Evolutionary conservation across 1,140 invertebrate genomes (phyloP), one percentile per base, ranked within the genome.

Genomic region (Leptinotarsa lineolata): DNA sequence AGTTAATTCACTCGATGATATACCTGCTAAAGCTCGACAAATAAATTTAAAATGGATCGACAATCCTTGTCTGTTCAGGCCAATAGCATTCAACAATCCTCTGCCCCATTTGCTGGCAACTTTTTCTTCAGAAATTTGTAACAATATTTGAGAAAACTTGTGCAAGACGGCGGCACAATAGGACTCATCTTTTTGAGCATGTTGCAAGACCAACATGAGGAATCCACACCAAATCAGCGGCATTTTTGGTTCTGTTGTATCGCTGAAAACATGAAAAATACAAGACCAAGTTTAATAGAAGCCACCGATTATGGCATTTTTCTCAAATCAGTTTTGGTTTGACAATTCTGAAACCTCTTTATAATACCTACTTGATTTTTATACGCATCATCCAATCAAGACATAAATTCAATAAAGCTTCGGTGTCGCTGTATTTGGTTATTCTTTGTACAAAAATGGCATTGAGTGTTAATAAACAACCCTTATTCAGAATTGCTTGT

Each of bases 11-110:
- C 48, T 13, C 4, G 6, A 54, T 5, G 16, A 71, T 30, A 22
- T 44, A 71, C 69, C 77, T 18, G 74, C 77, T 45, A 78, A 68
- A 21, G 79, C 79, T 61, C 76, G 72, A 74, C 77, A 80, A 46
- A 80, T 68, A 70, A 80, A 80, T 68, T 76, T 74, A 69, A 80
- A 80, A 74, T 80, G 74, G 54, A 83, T 16, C 39, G 78, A 81
- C 24, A 80, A 68, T 18, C 74, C 72, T 65, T 78, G 73, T 74
- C 80, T 83, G 46, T 65, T 79, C 21, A 84, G 77, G 16, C 83
- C 83, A 16, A 84, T 84, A 12, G 76, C 83, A 73, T 75, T 83
- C 6, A 84, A 72, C 1, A 84, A 59, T 21, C 80, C 80, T 64
- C 78, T 74, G 12, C 81, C 78, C 83, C 83, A 84, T 72, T 75